Evolutionary conservation across 2,888 invertebrate species (phyloP).

Genomic region (Rhagium mordax): DNA sequence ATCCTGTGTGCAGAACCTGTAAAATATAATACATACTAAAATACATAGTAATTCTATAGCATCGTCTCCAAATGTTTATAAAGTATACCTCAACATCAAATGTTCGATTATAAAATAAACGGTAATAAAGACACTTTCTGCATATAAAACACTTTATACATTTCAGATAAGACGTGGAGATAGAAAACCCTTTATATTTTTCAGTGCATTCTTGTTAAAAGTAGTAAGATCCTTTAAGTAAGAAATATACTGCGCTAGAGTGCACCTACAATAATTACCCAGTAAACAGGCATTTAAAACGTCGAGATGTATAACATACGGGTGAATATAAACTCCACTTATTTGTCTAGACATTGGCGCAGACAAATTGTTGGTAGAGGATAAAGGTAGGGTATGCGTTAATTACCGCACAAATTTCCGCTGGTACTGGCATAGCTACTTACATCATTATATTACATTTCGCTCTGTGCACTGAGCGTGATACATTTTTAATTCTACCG

Average conservation of each 20-base stretch:
- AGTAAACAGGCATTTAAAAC: slow-evolving; percentile 22
- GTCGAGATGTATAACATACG: slow-evolving; percentile 17
- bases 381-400: background rate
- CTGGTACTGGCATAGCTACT: background rate
- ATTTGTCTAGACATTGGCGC: slow-evolving; percentile 3
- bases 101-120: background rate
- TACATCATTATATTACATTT: background rate
- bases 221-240: slow-evolving; percentile 18
- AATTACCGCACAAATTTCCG: background rate
- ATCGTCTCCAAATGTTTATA: background rate
- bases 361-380: background rate
- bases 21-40: too few species aligned
- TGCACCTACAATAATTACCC: slow-evolving; percentile 18
- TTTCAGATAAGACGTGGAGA: slow-evolving; percentile 11
- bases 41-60: too few species aligned
- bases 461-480: background rate
- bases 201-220: slow-evolving; percentile 20
- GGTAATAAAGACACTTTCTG: background rate
- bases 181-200: slow-evolving; percentile 6
- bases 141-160: background rate
- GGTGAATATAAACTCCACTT: slow-evolving; percentile 14
- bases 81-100: background rate
- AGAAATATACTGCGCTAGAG: slow-evolving; percentile 1
- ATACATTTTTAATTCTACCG: background rate
- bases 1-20: too few species aligned